Percentiles rank a stretch among this genome's conserved stretches.
phyloP scores from a whole-genome alignment of 2,797 vertebrate species.

The Diglossa cyanea region DNA sequence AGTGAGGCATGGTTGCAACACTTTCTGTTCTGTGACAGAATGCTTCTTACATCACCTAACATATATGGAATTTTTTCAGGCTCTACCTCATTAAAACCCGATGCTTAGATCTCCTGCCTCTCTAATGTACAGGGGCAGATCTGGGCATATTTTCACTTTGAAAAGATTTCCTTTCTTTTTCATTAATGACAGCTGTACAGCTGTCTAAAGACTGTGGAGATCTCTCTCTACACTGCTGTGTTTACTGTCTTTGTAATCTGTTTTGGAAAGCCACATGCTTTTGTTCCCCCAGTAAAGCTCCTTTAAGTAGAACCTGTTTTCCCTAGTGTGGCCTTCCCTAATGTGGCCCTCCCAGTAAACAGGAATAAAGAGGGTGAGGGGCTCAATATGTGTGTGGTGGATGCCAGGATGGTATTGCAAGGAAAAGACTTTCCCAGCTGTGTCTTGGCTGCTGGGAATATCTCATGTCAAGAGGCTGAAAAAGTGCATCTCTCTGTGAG shows the following conservation, averaged over 20 bases:
- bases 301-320: not conserved
- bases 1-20: constrained; percentile 34
- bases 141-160: constrained; percentile 47
- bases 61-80: constrained; percentile 43
- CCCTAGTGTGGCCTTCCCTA: not conserved
- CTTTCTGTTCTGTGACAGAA: constrained; percentile 37
- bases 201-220: not conserved
- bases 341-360: not conserved
- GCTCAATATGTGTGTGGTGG: not conserved
- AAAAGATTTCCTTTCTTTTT: constrained; percentile 48
- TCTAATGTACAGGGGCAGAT: constrained; percentile 25
- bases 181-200: constrained; percentile 38
- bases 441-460: not conserved
- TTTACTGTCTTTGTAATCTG: constrained; percentile 12
- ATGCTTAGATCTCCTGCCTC: constrained; percentile 35
- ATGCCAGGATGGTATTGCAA: not conserved
- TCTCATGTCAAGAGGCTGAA: not conserved
- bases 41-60: constrained; percentile 45
- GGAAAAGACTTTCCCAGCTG: not conserved
- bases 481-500: not conserved
- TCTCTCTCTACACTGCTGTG: not conserved
- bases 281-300: not conserved
- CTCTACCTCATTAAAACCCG: constrained; percentile 22
- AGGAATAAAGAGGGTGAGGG: not conserved
- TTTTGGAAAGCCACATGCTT: not conserved